Base-by-base conservation (phyloP, 2,797 vertebrate genomes). In the Pseudochaenichthys georgianus region DNA sequence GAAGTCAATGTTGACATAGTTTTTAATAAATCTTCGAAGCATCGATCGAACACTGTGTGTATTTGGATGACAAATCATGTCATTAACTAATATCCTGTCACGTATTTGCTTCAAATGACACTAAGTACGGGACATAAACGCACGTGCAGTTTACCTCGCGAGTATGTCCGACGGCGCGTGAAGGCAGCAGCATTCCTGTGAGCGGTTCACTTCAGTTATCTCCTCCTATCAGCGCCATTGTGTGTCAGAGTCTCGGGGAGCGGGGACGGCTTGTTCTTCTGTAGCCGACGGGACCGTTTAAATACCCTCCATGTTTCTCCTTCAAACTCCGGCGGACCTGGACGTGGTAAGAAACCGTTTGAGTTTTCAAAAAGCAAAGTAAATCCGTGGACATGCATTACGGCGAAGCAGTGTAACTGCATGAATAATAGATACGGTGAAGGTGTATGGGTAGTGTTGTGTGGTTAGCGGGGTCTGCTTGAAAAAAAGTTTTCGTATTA, bases 221-320 rank as follows among this genome's bases (percentile, higher is more conserved):
- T 89, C 83, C 90, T 90, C 86, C 85, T 88, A 81, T 89, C 91
- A 90, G 87, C 91, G 91, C 91, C 91, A 93, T 93, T 92, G 90
- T 92, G 90, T 87, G 81, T n/a, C 87, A 46, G 83, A 87, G 85
- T 77, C 86, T 92, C 81, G 64, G 78, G 69, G 64, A 80, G 85
- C 51, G 78, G 81, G 85, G 82, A 84, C 74, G 63, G 75, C n/a
- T n/a, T 63, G 87, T 75, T 68, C 82, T 67, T 76, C 75, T 68
- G 64, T 60, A 6, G 78, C 81, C 64, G 80, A 83, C 74, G 34
- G 88, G 83, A 81, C 77, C 70, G 67, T 83, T 89, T 88, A 77
- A 89, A 88, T 61, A 73, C 75, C 79, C 77, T 59, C 86, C 80
- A 93, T 93, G 92, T 87, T 92, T 90, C 82, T 89, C 79, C 59